phyloP scores from a whole-genome alignment of 2,797 vertebrate genomes.

The Pipistrellus nathusii region DNA sequence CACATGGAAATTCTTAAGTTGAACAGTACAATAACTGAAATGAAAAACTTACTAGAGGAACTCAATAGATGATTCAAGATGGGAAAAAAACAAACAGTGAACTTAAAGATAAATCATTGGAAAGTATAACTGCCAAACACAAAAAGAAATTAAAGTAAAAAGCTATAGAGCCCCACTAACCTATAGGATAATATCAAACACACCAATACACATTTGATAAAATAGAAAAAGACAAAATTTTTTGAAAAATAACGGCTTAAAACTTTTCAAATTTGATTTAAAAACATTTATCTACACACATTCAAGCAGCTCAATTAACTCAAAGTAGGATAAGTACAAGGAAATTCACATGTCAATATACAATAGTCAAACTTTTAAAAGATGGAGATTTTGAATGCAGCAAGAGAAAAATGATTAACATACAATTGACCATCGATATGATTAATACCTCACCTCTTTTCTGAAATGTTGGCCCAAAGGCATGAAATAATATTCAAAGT shows the following conservation, averaged over 20 bases:
- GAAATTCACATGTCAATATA: not conserved
- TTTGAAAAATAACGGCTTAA: slow-evolving; percentile 8
- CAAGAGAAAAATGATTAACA: not conserved
- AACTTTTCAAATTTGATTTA: not conserved
- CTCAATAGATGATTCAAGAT: not conserved
- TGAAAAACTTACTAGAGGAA: not conserved
- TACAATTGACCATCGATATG: not conserved
- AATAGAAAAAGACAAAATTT: not conserved
- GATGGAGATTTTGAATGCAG: not conserved
- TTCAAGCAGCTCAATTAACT: not conserved
- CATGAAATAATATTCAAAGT: not conserved
- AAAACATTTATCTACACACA: slow-evolving; percentile 15
- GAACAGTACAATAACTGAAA: not conserved
- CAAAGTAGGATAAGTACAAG: not conserved
- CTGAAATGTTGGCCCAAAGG: not conserved
- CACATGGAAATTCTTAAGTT: slow-evolving; percentile 28
- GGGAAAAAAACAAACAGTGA: not conserved
- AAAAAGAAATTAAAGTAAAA: slow-evolving; percentile 50
- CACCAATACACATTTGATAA: not conserved
- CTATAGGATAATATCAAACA: not conserved
- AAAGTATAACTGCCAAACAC: not conserved
- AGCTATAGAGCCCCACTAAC: not conserved
- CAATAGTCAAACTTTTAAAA: not conserved
- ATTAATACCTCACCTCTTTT: not conserved
- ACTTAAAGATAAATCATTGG: not conserved